phyloP scores from a whole-genome alignment of 2,113 vertebrate species.

The Seriola dumerili region DNA sequence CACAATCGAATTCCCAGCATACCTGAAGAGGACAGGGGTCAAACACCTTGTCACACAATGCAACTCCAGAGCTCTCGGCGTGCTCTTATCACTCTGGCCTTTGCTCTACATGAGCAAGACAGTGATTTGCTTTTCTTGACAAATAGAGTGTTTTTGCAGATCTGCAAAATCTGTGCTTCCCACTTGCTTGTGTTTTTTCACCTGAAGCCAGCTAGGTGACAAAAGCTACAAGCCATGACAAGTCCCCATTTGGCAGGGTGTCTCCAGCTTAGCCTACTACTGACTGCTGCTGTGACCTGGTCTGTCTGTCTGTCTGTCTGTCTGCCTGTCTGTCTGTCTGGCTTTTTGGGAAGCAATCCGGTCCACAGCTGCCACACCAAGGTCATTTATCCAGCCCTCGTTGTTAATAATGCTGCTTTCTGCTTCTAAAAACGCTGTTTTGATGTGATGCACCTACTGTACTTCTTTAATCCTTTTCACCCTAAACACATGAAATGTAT shows the following conservation, averaged over 20 bases:
- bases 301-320: neutral
- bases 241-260: constrained; percentile 57
- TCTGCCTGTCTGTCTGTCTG: neutral
- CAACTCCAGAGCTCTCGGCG: neutral
- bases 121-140: neutral
- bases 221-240: constrained; percentile 36
- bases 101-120: neutral
- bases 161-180: neutral
- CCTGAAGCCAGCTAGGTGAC: constrained; percentile 17
- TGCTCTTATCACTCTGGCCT: constrained; percentile 8
- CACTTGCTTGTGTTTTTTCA: constrained; percentile 16
- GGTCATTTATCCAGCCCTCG: constrained; percentile 2
- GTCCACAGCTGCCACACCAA: constrained; percentile 36
- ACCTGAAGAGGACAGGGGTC: neutral
- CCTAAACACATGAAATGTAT: neutral
- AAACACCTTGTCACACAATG: neutral
- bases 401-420: neutral
- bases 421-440: neutral
- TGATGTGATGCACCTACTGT: neutral
- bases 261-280: constrained; percentile 24
- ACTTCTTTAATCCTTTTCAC: neutral
- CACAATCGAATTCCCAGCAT: neutral
- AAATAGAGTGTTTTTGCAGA: neutral
- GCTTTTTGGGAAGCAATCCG: constrained; percentile 6
- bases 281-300: constrained; percentile 16